Conservation (phyloP, 2,888 invertebrate genomes). For the Ecliptopera silaceata region DNA sequence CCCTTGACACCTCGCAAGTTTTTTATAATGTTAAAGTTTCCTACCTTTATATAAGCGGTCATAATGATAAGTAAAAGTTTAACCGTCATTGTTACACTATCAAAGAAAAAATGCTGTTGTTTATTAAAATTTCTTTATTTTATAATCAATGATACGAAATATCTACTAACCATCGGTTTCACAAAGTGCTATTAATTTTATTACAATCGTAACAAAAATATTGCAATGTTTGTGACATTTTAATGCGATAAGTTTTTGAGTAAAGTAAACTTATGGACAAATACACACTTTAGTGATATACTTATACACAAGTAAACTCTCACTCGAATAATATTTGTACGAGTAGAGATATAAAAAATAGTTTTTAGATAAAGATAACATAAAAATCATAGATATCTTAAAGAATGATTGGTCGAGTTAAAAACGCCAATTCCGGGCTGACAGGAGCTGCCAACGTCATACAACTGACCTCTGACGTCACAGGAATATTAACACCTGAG, state of each 20-base stretch:
- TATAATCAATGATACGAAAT: slow-evolving; percentile 5
- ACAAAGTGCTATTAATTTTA: slow-evolving; percentile 7
- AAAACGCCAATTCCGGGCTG: slow-evolving; percentile 42
- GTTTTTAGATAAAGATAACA: too few species aligned
- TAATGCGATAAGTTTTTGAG: too few species aligned
- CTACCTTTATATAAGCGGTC: slow-evolving; percentile 18
- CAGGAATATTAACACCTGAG: slow-evolving; percentile 39
- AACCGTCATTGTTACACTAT: slow-evolving; percentile 16
- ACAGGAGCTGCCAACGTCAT: slow-evolving; percentile 49
- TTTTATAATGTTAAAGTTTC: neutral
- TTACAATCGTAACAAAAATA: neutral
- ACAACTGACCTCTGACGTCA: slow-evolving; percentile 40
- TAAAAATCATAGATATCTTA: slow-evolving; percentile 33
- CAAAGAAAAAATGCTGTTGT: slow-evolving; percentile 8
- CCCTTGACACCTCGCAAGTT: too few species aligned
- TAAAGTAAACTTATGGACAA: too few species aligned
- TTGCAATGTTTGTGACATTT: slow-evolving; percentile 2
- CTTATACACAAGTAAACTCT: too few species aligned
- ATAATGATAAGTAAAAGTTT: slow-evolving; percentile 12
- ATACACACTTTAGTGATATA: too few species aligned
- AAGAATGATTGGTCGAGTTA: slow-evolving; percentile 50
- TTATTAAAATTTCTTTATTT: slow-evolving; percentile 2
- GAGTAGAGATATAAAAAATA: too few species aligned
- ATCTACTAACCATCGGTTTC: slow-evolving; percentile 19
- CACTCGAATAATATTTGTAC: too few species aligned